These are phyloP conservation scores for Heliconius melpomene DNA, from an alignment of 1,140 invertebrate species.

Conservation along the genomic window DNA sequence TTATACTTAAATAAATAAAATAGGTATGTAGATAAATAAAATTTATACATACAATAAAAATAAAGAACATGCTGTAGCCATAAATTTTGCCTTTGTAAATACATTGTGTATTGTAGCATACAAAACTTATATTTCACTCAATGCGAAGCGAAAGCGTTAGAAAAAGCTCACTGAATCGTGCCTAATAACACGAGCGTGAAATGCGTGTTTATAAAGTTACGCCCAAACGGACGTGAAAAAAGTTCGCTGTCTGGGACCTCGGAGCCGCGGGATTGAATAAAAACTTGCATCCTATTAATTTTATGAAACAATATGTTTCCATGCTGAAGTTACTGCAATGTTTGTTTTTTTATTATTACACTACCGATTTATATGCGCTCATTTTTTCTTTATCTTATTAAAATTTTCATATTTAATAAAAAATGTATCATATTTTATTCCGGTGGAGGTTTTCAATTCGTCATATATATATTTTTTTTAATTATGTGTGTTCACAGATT, in stretches of 20 bases:
- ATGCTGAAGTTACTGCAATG: not conserved
- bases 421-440: too few relatives aligned
- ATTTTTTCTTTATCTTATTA: too few relatives aligned
- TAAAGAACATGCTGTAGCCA: too few relatives aligned
- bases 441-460: too few relatives aligned
- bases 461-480: too few relatives aligned
- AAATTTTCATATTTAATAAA: too few relatives aligned
- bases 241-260: constrained; percentile 2
- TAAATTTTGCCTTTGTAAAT: not conserved
- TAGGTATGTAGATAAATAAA: too few relatives aligned
- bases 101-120: constrained; percentile 5
- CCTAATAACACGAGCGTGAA: constrained; percentile 12
- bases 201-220: constrained; percentile 13
- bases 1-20: too few relatives aligned
- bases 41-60: too few relatives aligned
- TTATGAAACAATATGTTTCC: not conserved
- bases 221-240: constrained; percentile 12
- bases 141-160: not conserved
- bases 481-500: too few relatives aligned
- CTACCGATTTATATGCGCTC: too few relatives aligned
- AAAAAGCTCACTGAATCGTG: constrained; percentile 12
- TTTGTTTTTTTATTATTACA: not conserved
- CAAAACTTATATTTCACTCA: constrained; percentile 5
- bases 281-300: not conserved
- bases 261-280: not conserved